Base-by-base conservation (phyloP, 2,797 vertebrate species). In the Xenentodon cancila region DNA sequence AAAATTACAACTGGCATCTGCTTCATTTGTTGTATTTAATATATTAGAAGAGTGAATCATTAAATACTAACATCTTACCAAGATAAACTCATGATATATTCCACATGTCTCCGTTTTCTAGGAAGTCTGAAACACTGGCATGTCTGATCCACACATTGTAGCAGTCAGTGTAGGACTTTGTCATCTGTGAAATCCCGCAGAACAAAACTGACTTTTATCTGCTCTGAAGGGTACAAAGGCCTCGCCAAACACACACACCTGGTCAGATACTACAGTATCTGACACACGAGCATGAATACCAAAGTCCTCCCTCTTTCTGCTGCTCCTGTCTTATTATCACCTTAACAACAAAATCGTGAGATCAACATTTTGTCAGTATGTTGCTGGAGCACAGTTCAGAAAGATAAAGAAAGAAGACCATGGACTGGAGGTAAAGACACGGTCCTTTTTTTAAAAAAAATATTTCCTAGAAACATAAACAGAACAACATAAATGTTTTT, bases 161-260 rank as follows among this genome's bases (percentile, higher is more conserved):
- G 66, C 15, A 3, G 54, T 70, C 40, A 19, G 16, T 9, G 20
- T 5, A 19, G 40, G 51, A 55, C 68, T 67, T 64, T 76, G 65
- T 74, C n/a, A 3, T 71, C 44, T 37, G 42, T 81, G 68, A 71
- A 58, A 71, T 47, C 1, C 42, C 44, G 27, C 20, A 55, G 60
- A 73, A 74, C 49, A 3, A 75, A 62, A 16, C 9, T 1, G 27
- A 45, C 54, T 79, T 87, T 91, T 92, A 92, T 93, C 91, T 84
- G 67, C 63, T 68, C 63, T 69, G 67, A 13, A 77, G 77, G 75
- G 89, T 90, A 68, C 91, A 93, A 93, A 91, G 93, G 90, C 82
- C 87, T 88, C 75, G 27, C 21, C 73, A 79, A 79, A 74, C 68
- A 71, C 67, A 75, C 70, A 73, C 62, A 64, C 51, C 22, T 13